Percentiles rank a stretch among this genome's conserved stretches.
Evolutionary conservation across 2,113 vertebrate genomes (phyloP).

Genomic region (Indri indri): DNA sequence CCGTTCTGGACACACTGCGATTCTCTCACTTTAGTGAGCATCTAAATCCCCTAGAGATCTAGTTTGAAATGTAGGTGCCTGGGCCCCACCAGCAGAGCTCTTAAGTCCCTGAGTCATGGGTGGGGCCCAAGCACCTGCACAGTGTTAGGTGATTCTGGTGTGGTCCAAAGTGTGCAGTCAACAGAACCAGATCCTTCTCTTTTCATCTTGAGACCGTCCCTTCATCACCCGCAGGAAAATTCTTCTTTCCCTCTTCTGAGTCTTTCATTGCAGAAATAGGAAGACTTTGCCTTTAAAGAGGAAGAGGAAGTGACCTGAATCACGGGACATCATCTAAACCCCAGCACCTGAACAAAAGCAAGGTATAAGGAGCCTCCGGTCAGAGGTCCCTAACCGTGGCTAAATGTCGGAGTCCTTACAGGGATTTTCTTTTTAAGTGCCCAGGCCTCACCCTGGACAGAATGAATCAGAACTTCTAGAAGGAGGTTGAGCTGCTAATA

Average conservation of each 20-base stretch:
- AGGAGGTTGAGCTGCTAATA: neutral
- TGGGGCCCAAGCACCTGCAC: neutral
- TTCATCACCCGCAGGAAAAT: neutral
- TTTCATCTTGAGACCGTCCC: neutral
- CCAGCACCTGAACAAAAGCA: neutral
- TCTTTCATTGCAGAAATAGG: neutral
- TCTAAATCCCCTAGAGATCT: neutral
- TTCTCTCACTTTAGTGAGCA: neutral
- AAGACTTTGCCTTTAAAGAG: neutral
- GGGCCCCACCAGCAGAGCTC: neutral
- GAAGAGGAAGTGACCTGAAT: neutral
- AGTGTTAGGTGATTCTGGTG: neutral
- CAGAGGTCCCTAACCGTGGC: neutral
- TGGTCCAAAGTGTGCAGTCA: too few relatives aligned
- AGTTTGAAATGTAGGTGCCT: neutral
- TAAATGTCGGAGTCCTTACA: neutral
- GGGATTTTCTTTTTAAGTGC: neutral
- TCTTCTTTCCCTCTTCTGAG: neutral
- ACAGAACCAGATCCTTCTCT: neutral
- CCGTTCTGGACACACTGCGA: neutral
- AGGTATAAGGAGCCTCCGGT: fast-evolving
- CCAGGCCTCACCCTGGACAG: neutral
- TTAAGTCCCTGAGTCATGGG: fast-evolving
- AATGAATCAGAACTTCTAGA: neutral
- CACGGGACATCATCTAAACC: neutral